Percentiles rank a stretch among this genome's conserved stretches.
Conservation (phyloP, 2,113 vertebrate genomes). For the Gallinago undulata region DNA sequence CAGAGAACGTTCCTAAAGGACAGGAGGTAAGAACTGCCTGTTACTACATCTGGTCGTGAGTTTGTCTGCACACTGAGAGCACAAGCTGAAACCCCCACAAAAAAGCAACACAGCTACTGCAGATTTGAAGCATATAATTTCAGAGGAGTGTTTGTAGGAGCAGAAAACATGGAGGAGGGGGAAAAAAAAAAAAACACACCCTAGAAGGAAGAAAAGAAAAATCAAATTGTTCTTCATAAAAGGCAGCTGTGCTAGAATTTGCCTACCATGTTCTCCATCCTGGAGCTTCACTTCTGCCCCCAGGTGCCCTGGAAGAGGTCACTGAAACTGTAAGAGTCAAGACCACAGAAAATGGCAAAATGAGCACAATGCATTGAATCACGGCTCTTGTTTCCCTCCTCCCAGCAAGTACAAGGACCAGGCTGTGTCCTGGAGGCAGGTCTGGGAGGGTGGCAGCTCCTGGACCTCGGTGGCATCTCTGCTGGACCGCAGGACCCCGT, state of each 20-base stretch:
- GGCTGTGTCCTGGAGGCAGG: background rate
- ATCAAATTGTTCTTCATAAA: background rate
- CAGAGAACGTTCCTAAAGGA: background rate
- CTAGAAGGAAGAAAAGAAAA: conserved; percentile 26
- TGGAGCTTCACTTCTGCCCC: background rate
- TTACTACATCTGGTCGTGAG: background rate
- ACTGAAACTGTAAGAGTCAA: background rate
- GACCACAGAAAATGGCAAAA: background rate
- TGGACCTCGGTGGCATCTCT: background rate
- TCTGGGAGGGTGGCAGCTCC: background rate
- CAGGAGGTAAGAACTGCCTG: background rate
- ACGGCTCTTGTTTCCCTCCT: background rate
- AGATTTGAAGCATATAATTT: conserved; percentile 28
- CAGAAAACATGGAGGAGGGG: background rate
- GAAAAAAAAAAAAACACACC: background rate
- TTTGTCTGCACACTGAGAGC: background rate
- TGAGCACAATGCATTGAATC: background rate
- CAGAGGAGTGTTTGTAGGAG: conserved; percentile 15
- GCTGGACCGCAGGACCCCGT: background rate
- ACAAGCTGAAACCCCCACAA: background rate
- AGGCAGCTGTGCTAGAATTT: background rate
- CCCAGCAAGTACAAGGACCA: rapidly evolving
- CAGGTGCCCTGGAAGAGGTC: background rate
- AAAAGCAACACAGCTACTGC: background rate
- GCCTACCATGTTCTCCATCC: background rate